Evolutionary conservation across 2,797 vertebrate genomes (phyloP), one percentile per base, ranked within the genome.

Genomic region (Channa striata): DNA sequence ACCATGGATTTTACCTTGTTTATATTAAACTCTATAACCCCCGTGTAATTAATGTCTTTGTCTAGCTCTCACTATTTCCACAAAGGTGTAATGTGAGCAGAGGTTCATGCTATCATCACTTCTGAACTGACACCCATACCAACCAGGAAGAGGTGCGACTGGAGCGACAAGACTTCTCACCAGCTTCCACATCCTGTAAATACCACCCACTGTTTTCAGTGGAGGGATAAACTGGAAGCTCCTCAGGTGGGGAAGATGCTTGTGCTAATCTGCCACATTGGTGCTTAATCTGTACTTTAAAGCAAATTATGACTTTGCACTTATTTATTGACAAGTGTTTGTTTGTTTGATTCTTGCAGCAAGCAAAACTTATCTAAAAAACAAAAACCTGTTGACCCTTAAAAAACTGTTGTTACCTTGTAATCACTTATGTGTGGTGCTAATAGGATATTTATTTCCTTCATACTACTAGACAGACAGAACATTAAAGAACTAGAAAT

Each of bases 131-230:
- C 53, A 68, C 20, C 40, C 0, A 25, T 19, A 49, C 36, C 30
- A 62, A 66, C 25, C 56, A 57, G 17, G 37, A 58, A 39, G 48
- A 67, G 33, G 3, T 49, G 59, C 17, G n/a, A 46, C 30, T 17
- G 59, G 64, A 34, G 40, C 43, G 34, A 59, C 39, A 50, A 63
- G 2, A 17, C 59, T 74, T 74, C 59, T 54, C 70, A 49, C 30
- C 63, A 66, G 25, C 17, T 67, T 71, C 39, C 25, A 58, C 47
- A 52, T 60, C 59, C 33, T 66, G 72, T 37, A 17, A 82, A 76
- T 33, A 74, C 44, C 2, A 1, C 20, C 39, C 6, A 42, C 59
- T 57, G 59, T 7, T 43, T 46, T 71, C 1, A 2, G 60, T 48
- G 21, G 19, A 58, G 25, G 7, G n/a, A 30, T 9, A 30, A 33